Conservation (phyloP, 2,797 vertebrate genomes). For the Eulemur mongoz region DNA sequence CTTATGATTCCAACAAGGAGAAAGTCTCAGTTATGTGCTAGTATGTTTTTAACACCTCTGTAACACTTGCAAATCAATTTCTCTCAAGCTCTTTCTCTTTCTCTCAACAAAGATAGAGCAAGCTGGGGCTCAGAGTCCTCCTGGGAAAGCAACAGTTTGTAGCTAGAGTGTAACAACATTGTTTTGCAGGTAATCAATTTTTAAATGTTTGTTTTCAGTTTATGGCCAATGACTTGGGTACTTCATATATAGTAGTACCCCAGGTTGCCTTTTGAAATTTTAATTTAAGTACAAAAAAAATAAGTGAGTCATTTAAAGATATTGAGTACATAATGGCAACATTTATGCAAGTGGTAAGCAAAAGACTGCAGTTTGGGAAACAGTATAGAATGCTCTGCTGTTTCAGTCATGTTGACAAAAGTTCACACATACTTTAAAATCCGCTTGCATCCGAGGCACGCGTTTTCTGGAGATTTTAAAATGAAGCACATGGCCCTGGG, state of each 20-base stretch:
- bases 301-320: background rate
- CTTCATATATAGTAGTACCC: background rate
- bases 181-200: background rate
- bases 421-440: background rate
- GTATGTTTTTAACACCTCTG: background rate
- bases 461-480: background rate
- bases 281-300: background rate
- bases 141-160: background rate
- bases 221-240: background rate
- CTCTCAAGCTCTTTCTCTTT: background rate
- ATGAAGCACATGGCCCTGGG: background rate
- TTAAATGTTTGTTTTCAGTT: background rate
- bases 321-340: background rate
- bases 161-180: background rate
- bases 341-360: background rate
- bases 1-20: background rate
- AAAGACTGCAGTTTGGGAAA: background rate
- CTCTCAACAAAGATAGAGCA: background rate
- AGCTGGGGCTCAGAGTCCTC: background rate
- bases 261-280: background rate
- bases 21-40: background rate
- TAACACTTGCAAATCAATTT: background rate
- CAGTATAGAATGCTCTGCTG: background rate
- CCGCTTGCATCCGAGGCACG: background rate
- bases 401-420: background rate